A percentile compares a stretch with the other conserved stretches of the same genome.
phyloP scores from a whole-genome alignment of 2,888 invertebrate species.

The Drosophila kanekoi region DNA sequence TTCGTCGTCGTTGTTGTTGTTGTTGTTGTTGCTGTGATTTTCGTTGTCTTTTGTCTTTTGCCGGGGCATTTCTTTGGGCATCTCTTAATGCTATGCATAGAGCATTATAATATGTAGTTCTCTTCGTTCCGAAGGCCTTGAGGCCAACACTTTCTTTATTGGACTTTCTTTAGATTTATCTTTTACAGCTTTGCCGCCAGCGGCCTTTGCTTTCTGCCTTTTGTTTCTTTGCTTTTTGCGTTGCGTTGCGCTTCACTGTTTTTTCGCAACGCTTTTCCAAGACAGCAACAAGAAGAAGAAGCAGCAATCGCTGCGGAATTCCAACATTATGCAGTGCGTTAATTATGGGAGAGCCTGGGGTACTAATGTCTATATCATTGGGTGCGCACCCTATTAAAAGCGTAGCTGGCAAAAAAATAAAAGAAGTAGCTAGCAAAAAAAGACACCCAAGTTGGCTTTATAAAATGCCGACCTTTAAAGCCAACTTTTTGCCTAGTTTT shows the following conservation, averaged over 20 bases:
- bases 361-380: slow-evolving; percentile 62
- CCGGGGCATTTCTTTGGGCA: slow-evolving; percentile 46
- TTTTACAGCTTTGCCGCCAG: slow-evolving; percentile 43
- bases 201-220: slow-evolving; percentile 42
- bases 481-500: slow-evolving; percentile 2
- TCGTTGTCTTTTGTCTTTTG: slow-evolving; percentile 41
- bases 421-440: not conserved
- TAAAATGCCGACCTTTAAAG: slow-evolving; percentile 37
- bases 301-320: slow-evolving; percentile 19
- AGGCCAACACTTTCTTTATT: slow-evolving; percentile 76
- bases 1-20: slow-evolving; percentile 34
- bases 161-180: slow-evolving; percentile 72
- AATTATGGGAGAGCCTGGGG: slow-evolving; percentile 58
- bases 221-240: slow-evolving; percentile 57
- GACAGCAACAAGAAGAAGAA: not conserved
- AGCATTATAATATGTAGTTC: slow-evolving; percentile 61
- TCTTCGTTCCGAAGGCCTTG: slow-evolving; percentile 52
- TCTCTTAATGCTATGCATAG: slow-evolving; percentile 49
- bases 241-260: slow-evolving; percentile 57
- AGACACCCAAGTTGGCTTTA: slow-evolving; percentile 46
- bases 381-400: slow-evolving; percentile 41
- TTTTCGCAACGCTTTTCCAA: slow-evolving; percentile 56
- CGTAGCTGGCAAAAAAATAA: slow-evolving; percentile 21
- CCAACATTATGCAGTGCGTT: slow-evolving; percentile 53
- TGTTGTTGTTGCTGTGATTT: slow-evolving; percentile 8